Evolutionary conservation across 2,888 invertebrate species (phyloP).

Genomic region (Xylota segnis): DNA sequence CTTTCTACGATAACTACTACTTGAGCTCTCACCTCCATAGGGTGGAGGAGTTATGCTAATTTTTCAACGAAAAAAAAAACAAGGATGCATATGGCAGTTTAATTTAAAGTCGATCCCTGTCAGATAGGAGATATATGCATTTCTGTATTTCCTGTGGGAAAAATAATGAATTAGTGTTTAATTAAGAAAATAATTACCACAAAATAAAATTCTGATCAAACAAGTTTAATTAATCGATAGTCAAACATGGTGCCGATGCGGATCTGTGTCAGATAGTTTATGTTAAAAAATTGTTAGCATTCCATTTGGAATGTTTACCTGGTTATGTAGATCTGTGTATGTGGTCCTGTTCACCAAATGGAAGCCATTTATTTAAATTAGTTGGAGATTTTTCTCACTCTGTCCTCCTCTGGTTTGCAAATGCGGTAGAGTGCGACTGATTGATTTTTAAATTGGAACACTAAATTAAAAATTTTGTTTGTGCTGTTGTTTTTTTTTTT

Average conservation of each 20-base stretch:
- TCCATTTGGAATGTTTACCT: slow-evolving; percentile 36
- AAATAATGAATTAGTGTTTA: slow-evolving; percentile 55
- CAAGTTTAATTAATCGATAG: slow-evolving; percentile 58
- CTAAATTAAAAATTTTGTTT: slow-evolving; percentile 56
- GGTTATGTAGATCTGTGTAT: not conserved
- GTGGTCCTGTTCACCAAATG: slow-evolving; percentile 26
- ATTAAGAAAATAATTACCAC: slow-evolving; percentile 56
- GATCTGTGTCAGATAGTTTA: slow-evolving; percentile 54
- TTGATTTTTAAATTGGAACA: slow-evolving; percentile 71
- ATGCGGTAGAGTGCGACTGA: slow-evolving; percentile 60
- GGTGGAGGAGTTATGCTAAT: slow-evolving; percentile 17
- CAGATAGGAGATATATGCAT: not conserved
- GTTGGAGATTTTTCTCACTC: slow-evolving; percentile 44
- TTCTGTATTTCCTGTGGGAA: slow-evolving; percentile 17
- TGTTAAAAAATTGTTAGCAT: slow-evolving; percentile 36
- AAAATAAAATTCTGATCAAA: slow-evolving; percentile 47
- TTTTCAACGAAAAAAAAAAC: too few species aligned
- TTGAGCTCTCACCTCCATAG: not conserved
- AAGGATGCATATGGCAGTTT: slow-evolving; percentile 10
- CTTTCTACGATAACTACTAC: not conserved
- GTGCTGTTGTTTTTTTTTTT: slow-evolving; percentile 2
- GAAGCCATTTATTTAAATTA: slow-evolving; percentile 67
- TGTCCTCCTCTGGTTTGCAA: not conserved
- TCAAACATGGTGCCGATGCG: slow-evolving; percentile 34
- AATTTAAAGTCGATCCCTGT: slow-evolving; percentile 11